Percentiles rank a stretch among this genome's conserved stretches.
phyloP scores from a whole-genome alignment of 2,888 invertebrate species.

The Brenthis ino region DNA sequence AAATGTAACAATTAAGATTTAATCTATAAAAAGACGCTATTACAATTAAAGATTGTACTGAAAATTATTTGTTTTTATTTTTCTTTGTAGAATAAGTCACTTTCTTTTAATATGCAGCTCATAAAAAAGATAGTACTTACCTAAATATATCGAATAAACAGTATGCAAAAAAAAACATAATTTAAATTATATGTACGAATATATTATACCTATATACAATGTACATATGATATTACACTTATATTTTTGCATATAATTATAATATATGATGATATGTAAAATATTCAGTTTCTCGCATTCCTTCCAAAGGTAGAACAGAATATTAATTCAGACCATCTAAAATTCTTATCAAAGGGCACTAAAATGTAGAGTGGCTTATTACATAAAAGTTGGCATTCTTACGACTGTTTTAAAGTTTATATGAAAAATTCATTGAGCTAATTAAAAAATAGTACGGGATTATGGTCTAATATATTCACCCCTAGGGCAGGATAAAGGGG shows the following conservation, averaged over 20 bases:
- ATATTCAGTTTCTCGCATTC: conserved; percentile 8
- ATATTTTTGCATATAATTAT: too few relatives aligned
- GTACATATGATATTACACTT: neutral
- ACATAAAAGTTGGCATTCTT: conserved; percentile 33
- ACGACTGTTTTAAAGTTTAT: conserved; percentile 35
- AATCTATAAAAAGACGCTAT: too few relatives aligned
- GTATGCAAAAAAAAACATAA: too few relatives aligned
- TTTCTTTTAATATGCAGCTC: too few relatives aligned
- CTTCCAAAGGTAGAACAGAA: conserved; percentile 3
- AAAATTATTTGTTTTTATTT: too few relatives aligned
- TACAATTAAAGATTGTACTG: too few relatives aligned
- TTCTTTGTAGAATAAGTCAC: too few relatives aligned
- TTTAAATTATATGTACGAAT: neutral
- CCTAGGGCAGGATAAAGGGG: conserved; percentile 53
- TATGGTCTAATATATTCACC: conserved; percentile 70
- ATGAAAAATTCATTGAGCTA: conserved; percentile 64
- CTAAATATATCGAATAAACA: too few relatives aligned
- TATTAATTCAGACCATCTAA: conserved; percentile 19
- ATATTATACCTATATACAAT: neutral
- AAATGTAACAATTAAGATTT: too few relatives aligned
- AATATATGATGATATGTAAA: conserved; percentile 10
- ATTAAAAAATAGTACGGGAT: conserved; percentile 55
- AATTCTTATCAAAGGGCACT: conserved; percentile 19
- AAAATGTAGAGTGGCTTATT: conserved; percentile 20
- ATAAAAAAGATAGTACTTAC: too few relatives aligned